Evolutionary conservation across 1,140 invertebrate species (phyloP).

Genomic region (Polypedilum vanderplanki): DNA sequence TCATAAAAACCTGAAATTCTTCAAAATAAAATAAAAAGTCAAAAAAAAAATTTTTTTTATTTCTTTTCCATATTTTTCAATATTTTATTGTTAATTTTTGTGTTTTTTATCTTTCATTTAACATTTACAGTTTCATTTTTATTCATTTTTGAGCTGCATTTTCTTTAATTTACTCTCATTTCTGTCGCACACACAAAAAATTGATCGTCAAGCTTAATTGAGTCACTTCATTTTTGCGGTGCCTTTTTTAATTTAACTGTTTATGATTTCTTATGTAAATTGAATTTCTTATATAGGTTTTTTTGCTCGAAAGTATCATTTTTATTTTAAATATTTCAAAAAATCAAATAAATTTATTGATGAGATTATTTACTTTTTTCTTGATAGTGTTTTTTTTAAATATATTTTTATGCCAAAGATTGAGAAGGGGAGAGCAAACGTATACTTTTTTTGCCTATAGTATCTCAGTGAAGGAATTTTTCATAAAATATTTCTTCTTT

Average conservation of each 20-base stretch:
- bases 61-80: constrained; percentile 19
- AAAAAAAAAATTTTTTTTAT: neutral
- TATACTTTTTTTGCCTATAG: constrained; percentile 5
- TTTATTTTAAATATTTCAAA: neutral
- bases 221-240: neutral
- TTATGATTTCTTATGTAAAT: constrained; percentile 11
- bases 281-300: neutral
- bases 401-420: neutral
- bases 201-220: constrained; percentile 12
- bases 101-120: constrained; percentile 1
- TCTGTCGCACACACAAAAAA: neutral
- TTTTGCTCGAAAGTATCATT: neutral
- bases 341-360: constrained; percentile 14
- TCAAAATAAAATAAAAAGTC: constrained; percentile 5
- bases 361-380: neutral
- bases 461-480: constrained; percentile 1
- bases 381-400: neutral
- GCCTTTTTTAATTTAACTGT: too few species aligned
- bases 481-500: neutral
- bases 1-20: neutral
- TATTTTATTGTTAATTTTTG: constrained; percentile 23
- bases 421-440: neutral
- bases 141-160: constrained; percentile 27
- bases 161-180: neutral
- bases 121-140: constrained; percentile 28